Evolutionary conservation across 2,888 invertebrate genomes (phyloP), one percentile per base, ranked within the genome.

Genomic region (Amphipoea lucens): DNA sequence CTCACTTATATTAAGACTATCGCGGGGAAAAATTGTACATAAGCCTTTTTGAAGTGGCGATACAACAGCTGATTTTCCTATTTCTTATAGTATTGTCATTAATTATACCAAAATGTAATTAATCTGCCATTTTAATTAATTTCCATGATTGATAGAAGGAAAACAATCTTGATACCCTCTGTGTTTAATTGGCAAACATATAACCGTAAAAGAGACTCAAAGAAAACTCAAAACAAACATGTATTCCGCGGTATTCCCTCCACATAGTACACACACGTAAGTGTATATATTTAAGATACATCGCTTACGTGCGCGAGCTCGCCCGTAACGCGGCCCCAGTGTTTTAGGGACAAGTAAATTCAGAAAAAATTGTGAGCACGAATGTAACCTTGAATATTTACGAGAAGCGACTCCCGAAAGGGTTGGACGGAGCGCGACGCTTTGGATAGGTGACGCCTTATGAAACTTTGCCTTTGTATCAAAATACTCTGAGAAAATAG

Each of bases 351-450:
- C 87, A 85, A 94, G 93, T 92, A 93, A 93, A 94, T 95, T 95
- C 92, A 87, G 89, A 93, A 94, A 94, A 95, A 95, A 95, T 90
- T 93, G 93, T 92, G 92, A 93, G 92, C 92, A 88, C 90, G 90
- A 92, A 92, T 91, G 91, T 95, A 94, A 93, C 94, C 94, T 95
- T 94, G 95, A 95, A 95, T 95, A 95, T 95, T 95, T 94, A 95
- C 94, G 93, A 93, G 92, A 87, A 85, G 88, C 84, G 78, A 85
- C 83, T 91, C 92, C 93, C 93, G 88, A 91, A 94, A 94, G 95
- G 94, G 94, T 94, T 94, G 85, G 79, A 81, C 72, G 66, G 84
- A 84, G 87, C 83, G 88, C 87, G 70, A 69, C 84, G 81, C 79
- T 82, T 82, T 78, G 89, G 90, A 88, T 91, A 93, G 92, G 93